phyloP scores from a whole-genome alignment of 1,140 invertebrate species.

The Bombus confusus region DNA sequence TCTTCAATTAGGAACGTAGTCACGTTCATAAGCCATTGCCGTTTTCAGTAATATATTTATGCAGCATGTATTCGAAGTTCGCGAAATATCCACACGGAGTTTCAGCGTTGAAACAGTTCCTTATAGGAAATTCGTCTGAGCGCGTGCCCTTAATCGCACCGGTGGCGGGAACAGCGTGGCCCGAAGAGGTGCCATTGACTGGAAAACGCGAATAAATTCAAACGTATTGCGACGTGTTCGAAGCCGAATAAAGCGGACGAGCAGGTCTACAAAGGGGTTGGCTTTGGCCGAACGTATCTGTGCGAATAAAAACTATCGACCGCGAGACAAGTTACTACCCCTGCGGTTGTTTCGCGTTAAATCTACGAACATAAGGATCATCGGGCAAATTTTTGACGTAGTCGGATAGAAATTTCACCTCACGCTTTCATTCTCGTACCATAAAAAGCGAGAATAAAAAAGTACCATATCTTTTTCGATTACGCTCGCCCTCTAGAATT shows the following conservation, averaged over 20 bases:
- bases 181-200: background rate
- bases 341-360: background rate
- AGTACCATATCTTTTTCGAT: no score
- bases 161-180: slow-evolving; percentile 2
- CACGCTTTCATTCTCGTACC: background rate
- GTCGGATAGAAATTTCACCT: background rate
- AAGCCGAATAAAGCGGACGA: slow-evolving; percentile 18
- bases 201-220: slow-evolving; percentile 59
- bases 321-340: background rate
- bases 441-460: background rate
- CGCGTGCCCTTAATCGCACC: slow-evolving; percentile 22
- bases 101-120: background rate
- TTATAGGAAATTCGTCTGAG: slow-evolving; percentile 6
- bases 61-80: background rate
- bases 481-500: background rate
- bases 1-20: background rate
- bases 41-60: background rate
- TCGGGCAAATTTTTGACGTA: background rate
- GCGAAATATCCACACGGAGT: background rate
- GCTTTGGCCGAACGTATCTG: background rate
- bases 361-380: background rate
- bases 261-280: slow-evolving; percentile 5
- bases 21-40: background rate
- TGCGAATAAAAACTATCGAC: slow-evolving; percentile 7
- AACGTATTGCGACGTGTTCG: slow-evolving; percentile 35